Base-by-base conservation (phyloP, 2,888 invertebrate species). In the Ennomos erosarius region DNA sequence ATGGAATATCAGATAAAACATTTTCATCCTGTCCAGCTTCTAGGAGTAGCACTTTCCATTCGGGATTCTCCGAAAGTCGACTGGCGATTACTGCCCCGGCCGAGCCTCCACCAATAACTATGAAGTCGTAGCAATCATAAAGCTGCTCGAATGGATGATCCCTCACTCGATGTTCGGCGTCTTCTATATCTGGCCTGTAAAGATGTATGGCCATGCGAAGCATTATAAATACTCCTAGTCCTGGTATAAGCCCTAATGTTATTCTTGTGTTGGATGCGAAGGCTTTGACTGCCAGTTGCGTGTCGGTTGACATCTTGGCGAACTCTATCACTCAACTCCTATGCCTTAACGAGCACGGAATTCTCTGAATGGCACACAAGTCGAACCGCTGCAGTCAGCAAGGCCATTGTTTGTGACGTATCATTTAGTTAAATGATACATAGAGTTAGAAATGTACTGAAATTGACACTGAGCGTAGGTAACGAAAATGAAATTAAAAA, bases 1-100 rank as follows among this genome's bases (percentile, higher is more conserved):
- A 85, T 0, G 97, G 97, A 26, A 97, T 78, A 66, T 97, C 97
- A 0, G 95, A 93, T 1, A 97, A 68, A 0, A 95, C 88, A 9
- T 95, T 95, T 76, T 96, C 96, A 56, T 96, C 96, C 9, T 94
- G 94, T 0, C 97, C 97, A 0, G 97, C 97, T 89, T 97, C 97
- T 47, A 97, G 70, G n/a, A 97, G 83, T 3, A 97, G 84, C 1
- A 97, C 93, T 65, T 90, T 94, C 95, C 96, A 96, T 13, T 94
- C 84, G 0, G 94, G 88, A 69, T 95, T 95, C 84, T 97, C 97
- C 5, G 96, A 95, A 0, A 98, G 87, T 33, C 97, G 91, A 67
- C 95, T 95, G 0, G 98, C 98, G 54, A 98, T 64, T 0, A 96
- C 97, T 1, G 96, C 93, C 2, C 97, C 98, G 0, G 96, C 97